These are phyloP conservation scores for Pantherophis alleghaniensis DNA, from an alignment of 2,797 vertebrate species.

Conservation along the genomic window DNA sequence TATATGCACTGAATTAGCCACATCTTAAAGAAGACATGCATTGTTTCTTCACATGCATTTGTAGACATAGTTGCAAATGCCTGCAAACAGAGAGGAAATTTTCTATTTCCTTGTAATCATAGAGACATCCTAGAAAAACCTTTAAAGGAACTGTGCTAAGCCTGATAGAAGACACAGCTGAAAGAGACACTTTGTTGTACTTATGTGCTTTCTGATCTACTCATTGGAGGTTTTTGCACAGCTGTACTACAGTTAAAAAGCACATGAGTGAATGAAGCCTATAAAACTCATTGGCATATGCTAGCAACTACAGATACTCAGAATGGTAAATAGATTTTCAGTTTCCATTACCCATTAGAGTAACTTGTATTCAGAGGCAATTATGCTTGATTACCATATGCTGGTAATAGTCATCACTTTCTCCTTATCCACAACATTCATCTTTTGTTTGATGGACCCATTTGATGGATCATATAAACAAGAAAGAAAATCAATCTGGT, in stretches of 20 bases:
- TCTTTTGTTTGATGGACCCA: not conserved
- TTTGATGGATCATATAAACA: not conserved
- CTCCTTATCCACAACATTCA: not conserved
- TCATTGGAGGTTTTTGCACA: not conserved
- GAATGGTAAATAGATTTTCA: not conserved
- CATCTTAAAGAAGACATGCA: not conserved
- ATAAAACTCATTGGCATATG: not conserved
- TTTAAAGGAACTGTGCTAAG: not conserved
- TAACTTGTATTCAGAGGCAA: not conserved
- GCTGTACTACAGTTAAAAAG: not conserved
- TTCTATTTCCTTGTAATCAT: not conserved
- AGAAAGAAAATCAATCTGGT: not conserved
- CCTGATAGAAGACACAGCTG: not conserved
- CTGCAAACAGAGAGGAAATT: not conserved
- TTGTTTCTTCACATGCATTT: not conserved
- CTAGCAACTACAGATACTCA: not conserved
- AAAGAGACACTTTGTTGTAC: not conserved
- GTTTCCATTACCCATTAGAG: not conserved
- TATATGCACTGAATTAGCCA: not conserved
- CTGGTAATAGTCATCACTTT: not conserved
- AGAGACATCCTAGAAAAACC: not conserved
- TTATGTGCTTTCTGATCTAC: not conserved
- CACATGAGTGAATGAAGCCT: not conserved
- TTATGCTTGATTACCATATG: not conserved
- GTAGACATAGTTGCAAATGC: not conserved